Percentiles rank a stretch among this genome's conserved stretches.
These are phyloP conservation scores for Pomatorhinus ruficollis DNA, from an alignment of 2,113 vertebrate genomes.

Conservation along the genomic window DNA sequence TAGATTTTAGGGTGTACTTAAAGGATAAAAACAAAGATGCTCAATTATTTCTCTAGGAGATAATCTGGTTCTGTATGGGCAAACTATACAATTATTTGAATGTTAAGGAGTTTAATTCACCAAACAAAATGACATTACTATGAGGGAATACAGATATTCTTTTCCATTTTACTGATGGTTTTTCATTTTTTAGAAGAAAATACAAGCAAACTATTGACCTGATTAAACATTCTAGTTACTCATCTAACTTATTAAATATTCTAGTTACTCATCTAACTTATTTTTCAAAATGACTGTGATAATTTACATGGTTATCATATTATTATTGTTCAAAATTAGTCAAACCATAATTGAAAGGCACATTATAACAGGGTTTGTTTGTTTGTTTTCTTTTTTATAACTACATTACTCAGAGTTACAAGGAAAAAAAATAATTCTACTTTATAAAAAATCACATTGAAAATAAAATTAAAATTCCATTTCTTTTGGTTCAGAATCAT, in stretches of 20 bases:
- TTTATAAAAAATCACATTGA: neutral
- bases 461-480: conserved; percentile 22
- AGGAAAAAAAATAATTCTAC: neutral
- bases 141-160: neutral
- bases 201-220: neutral
- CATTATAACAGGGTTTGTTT: rapidly evolving
- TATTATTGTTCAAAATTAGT: neutral
- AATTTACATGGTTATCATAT: neutral
- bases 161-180: neutral
- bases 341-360: neutral
- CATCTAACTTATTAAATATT: neutral
- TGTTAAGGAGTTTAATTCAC: neutral
- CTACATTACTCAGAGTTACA: neutral
- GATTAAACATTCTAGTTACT: neutral
- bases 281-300: neutral
- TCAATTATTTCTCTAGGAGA: conserved; percentile 11
- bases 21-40: conserved; percentile 7
- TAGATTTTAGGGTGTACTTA: conserved; percentile 4
- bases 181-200: neutral
- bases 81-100: neutral
- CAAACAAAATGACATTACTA: neutral
- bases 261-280: neutral
- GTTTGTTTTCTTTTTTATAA: neutral
- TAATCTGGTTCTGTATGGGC: neutral
- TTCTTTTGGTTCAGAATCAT: neutral